Evolutionary conservation across 2,797 vertebrate species (phyloP).

Genomic region (Diceros bicornis): DNA sequence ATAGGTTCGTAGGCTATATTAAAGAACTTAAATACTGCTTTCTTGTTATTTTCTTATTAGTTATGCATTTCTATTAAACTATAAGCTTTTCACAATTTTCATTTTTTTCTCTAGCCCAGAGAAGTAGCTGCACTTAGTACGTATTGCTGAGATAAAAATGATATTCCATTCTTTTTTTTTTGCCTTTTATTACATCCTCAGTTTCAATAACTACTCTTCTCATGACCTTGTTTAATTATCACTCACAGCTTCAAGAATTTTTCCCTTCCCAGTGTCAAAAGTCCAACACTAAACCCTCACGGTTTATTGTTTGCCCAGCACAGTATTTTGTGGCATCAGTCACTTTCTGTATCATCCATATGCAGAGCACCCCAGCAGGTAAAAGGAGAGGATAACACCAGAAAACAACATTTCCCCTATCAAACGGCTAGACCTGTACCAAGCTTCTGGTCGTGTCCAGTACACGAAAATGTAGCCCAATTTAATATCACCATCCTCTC

Average conservation of each 20-base stretch:
- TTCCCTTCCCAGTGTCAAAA: neutral
- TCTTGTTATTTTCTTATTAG: conserved; percentile 1
- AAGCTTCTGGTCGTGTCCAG: neutral
- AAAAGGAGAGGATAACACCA: neutral
- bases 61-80: neutral
- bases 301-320: neutral
- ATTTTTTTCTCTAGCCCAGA: neutral
- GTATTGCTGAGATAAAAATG: neutral
- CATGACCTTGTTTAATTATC: conserved; percentile 24
- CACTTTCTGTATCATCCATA: neutral
- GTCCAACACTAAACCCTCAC: neutral
- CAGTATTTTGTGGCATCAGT: neutral
- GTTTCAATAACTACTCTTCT: neutral
- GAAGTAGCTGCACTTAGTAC: neutral
- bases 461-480: neutral
- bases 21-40: neutral
- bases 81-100: neutral
- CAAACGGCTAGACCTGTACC: neutral
- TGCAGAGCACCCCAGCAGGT: neutral
- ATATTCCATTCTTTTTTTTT: neutral
- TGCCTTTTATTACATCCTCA: neutral
- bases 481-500: neutral
- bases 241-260: neutral
- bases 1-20: neutral
- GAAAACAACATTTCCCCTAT: neutral